Conservation (phyloP, 2,888 invertebrate genomes). For the Eumerus sabulonum region DNA sequence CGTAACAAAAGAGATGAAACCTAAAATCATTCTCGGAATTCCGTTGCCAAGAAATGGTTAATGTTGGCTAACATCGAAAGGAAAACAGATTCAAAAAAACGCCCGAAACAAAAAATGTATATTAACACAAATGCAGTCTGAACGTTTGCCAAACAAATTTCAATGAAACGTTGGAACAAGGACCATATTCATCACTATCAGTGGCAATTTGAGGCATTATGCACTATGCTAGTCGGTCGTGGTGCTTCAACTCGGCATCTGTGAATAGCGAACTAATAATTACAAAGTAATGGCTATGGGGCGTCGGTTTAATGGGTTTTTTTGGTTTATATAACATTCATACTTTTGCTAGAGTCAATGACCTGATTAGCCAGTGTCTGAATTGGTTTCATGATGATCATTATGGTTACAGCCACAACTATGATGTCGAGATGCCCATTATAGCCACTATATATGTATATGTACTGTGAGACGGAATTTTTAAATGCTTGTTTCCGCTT, state of each 20-base stretch:
- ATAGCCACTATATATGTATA: too few relatives aligned
- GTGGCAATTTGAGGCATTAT: conserved; percentile 1
- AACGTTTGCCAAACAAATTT: conserved; percentile 45
- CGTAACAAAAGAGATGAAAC: conserved; percentile 23
- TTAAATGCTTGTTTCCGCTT: too few relatives aligned
- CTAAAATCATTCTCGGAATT: conserved; percentile 3
- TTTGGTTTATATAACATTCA: conserved; percentile 31
- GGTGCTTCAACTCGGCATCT: conserved; percentile 1
- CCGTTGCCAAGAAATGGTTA: conserved; percentile 43
- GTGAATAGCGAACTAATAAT: conserved; percentile 43
- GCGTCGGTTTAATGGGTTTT: conserved; percentile 31
- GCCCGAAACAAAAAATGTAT: conserved; percentile 2
- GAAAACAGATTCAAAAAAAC: too few relatives aligned
- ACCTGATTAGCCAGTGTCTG: conserved; percentile 9
- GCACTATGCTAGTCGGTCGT: conserved; percentile 22
- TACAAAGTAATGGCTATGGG: conserved; percentile 44
- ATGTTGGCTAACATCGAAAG: background rate
- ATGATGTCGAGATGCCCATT: too few relatives aligned
- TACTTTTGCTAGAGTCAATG: conserved; percentile 26
- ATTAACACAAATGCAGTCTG: conserved; percentile 18
- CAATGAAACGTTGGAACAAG: conserved; percentile 32
- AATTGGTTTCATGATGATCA: too few relatives aligned
- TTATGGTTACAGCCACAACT: too few relatives aligned
- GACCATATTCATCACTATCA: conserved; percentile 26
- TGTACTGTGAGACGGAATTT: too few relatives aligned